A percentile compares a stretch with the other conserved stretches of the same genome.
Evolutionary conservation across 2,113 vertebrate genomes (phyloP).

Genomic region (rat (Rattus norvegicus)): GRCr8 NC_086024.1:84693501-84694000

Average conservation of each 20-base stretch:
- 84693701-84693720: neutral
- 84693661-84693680: neutral
- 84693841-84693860: neutral
- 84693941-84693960: neutral
- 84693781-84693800: neutral
- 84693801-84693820: constrained; percentile 1
- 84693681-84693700: neutral
- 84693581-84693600: neutral
- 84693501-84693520: neutral
- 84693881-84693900: neutral
- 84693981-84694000: neutral
- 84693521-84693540: neutral
- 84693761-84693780: neutral
- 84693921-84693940: neutral
- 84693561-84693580: neutral
- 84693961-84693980: neutral
- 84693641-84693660: too few species aligned
- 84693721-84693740: neutral
- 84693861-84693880: neutral
- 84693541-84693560: neutral
- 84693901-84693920: constrained; percentile 3
- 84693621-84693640: too few species aligned
- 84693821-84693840: neutral
- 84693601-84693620: accelerated
- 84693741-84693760: neutral